Conservation (phyloP, 2,797 vertebrate species). For the Myotis pilosus region DNA sequence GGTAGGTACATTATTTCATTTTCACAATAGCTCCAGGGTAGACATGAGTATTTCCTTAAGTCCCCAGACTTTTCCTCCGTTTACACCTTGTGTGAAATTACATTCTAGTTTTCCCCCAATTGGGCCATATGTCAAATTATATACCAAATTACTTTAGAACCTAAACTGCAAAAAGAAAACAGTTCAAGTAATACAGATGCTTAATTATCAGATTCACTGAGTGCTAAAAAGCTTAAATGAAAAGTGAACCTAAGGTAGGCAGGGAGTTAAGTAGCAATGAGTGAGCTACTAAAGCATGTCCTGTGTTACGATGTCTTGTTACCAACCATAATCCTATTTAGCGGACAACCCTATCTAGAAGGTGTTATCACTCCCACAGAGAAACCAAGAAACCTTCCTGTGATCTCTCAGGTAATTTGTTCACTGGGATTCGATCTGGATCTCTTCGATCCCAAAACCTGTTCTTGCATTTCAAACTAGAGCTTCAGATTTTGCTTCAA, state of each 20-base stretch:
- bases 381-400: neutral
- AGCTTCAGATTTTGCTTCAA: slow-evolving; percentile 15
- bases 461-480: slow-evolving; percentile 34
- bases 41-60: neutral
- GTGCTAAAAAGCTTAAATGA: neutral
- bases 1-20: neutral
- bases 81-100: neutral
- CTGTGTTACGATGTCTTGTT: neutral
- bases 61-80: neutral
- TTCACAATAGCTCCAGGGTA: neutral
- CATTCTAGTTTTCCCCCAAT: neutral
- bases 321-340: neutral
- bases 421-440: neutral
- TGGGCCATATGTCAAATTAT: neutral
- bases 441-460: neutral
- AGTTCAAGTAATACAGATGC: neutral
- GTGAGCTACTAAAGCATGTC: neutral
- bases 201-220: neutral
- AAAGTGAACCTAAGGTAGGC: neutral
- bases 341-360: neutral
- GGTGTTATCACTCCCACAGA: neutral
- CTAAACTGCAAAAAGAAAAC: neutral
- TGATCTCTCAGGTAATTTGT: neutral
- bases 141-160: neutral
- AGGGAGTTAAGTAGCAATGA: neutral